A percentile compares a stretch with the other conserved stretches of the same genome.
Conservation (phyloP, 2,888 invertebrate genomes). For the Cryptocheilus praepositus region DNA sequence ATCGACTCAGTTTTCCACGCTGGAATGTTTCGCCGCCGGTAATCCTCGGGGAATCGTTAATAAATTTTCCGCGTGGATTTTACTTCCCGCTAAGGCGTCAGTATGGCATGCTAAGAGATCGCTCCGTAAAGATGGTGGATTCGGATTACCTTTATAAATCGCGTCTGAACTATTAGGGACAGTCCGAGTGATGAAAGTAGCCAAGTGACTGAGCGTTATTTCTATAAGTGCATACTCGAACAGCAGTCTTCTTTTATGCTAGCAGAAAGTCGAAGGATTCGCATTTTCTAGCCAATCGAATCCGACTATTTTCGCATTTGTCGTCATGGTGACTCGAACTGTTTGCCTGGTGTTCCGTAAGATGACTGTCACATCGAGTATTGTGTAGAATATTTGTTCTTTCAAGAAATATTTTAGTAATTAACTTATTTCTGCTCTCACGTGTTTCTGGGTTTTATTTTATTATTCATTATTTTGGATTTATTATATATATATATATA, state of each 20-base stretch:
- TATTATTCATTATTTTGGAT: no score
- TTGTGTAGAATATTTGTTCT: no score
- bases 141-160: slow-evolving; percentile 44
- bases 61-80: slow-evolving; percentile 35
- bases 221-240: background rate
- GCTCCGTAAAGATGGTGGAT: slow-evolving; percentile 32
- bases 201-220: background rate
- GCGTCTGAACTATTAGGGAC: slow-evolving; percentile 42
- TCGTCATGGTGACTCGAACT: no score
- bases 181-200: slow-evolving; percentile 19
- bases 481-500: no score
- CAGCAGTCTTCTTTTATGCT: background rate
- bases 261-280: no score
- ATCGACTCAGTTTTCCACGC: slow-evolving; percentile 21
- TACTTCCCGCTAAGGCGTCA: slow-evolving; percentile 17
- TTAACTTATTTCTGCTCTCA: no score
- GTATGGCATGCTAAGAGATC: slow-evolving; percentile 19
- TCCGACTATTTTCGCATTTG: no score
- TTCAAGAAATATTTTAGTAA: no score
- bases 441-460: no score
- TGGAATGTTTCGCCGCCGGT: slow-evolving; percentile 15
- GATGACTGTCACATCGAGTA: no score
- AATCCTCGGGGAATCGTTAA: slow-evolving; percentile 11
- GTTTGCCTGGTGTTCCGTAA: no score
- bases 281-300: no score